These are phyloP conservation scores for Hexactinellida sp. DNA, from an alignment of 37 sponge, comb jelly and placozoan species.

Conservation along the genomic window DNA sequence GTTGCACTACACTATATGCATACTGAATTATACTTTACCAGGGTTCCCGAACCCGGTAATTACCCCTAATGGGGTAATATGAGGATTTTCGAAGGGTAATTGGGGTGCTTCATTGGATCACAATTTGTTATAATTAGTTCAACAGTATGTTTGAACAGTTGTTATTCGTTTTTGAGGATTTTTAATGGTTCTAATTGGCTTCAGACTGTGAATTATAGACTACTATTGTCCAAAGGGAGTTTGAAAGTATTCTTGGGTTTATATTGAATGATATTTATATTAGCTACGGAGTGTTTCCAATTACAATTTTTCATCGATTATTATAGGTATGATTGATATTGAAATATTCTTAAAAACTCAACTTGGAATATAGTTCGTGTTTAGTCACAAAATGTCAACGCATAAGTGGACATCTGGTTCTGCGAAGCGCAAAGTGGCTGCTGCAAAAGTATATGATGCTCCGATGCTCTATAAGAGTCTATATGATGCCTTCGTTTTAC, in stretches of 20 bases:
- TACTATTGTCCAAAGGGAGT: constrained; percentile 5
- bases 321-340: not conserved
- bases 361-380: not conserved
- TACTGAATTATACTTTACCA: constrained; percentile 3
- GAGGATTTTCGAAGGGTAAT: constrained; percentile 15
- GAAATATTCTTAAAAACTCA: not conserved
- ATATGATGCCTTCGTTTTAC: not conserved
- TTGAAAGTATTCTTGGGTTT: constrained; percentile 7
- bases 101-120: not conserved
- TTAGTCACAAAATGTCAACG: constrained; percentile 7
- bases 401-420: not conserved
- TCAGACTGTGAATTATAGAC: constrained; percentile 14
- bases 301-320: not conserved
- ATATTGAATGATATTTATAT: not conserved
- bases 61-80: constrained; percentile 7
- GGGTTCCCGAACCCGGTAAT: not conserved
- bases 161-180: not conserved
- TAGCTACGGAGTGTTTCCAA: not conserved
- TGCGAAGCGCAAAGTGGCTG: constrained; percentile 15
- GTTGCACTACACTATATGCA: too few species aligned
- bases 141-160: not conserved
- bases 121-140: not conserved
- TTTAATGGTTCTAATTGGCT: constrained; percentile 11
- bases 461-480: not conserved
- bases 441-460: constrained; percentile 7